These are phyloP conservation scores for Dicranocentrus wangi DNA, from an alignment of 2,888 invertebrate genomes.

Conservation along the genomic window DNA sequence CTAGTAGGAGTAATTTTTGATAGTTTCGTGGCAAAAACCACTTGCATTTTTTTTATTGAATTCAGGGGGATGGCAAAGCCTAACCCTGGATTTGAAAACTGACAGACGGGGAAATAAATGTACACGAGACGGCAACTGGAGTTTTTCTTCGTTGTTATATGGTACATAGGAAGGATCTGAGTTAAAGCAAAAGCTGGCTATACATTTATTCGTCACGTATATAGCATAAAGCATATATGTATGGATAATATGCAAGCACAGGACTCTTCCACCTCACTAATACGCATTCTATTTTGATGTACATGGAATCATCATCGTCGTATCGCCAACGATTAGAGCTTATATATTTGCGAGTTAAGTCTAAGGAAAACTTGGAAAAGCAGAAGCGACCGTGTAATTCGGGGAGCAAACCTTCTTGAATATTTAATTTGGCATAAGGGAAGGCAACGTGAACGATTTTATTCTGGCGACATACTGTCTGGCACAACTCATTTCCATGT, in stretches of 20 bases:
- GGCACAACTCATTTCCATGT: slow-evolving; percentile 33
- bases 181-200: background rate
- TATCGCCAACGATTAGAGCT: background rate
- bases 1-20: background rate
- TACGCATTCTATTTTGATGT: background rate
- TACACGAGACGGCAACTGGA: slow-evolving; percentile 1
- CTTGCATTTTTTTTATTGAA: background rate
- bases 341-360: background rate
- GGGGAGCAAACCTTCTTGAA: slow-evolving; percentile 33
- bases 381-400: slow-evolving; percentile 41
- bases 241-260: background rate
- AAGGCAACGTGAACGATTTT: slow-evolving; percentile 45
- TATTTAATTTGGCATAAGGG: slow-evolving; percentile 57
- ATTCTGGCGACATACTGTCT: slow-evolving; percentile 61
- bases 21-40: slow-evolving; percentile 3
- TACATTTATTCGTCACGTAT: no score
- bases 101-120: slow-evolving; percentile 10
- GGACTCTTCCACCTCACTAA: background rate
- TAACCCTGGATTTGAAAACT: no score
- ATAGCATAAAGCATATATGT: background rate
- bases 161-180: background rate
- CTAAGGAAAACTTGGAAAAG: slow-evolving; percentile 8
- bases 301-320: slow-evolving; percentile 9
- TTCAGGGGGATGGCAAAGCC: background rate
- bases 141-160: background rate